A percentile compares a stretch with the other conserved stretches of the same genome.
These are phyloP conservation scores for Sycon ciliatum DNA, from an alignment of 37 sponge, comb jelly and placozoan genomes.

Conservation along the genomic window DNA sequence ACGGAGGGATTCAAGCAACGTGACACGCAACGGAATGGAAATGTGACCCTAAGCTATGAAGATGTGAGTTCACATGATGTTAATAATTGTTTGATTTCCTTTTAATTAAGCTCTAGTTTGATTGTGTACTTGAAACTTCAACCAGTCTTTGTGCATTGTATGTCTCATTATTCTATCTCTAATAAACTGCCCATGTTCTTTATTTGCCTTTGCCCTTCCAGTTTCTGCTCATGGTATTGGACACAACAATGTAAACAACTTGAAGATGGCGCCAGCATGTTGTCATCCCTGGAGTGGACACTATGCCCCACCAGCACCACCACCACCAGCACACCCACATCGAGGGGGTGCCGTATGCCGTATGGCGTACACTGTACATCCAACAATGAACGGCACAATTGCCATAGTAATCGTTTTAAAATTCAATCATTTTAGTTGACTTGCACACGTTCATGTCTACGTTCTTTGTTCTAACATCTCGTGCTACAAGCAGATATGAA, in stretches of 20 bases:
- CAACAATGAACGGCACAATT: too few species aligned
- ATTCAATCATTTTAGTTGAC: too few species aligned
- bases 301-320: too few species aligned
- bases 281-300: too few species aligned
- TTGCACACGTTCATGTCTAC: too few species aligned
- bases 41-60: constrained; percentile 64
- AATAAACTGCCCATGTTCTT: background rate
- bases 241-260: constrained; percentile 42
- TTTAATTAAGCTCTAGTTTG: background rate
- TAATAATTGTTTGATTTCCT: background rate
- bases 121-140: background rate
- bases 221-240: constrained; percentile 79
- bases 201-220: constrained; percentile 16
- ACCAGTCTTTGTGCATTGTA: background rate
- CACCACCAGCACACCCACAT: too few species aligned
- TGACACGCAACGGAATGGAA: constrained; percentile 59
- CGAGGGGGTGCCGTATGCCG: too few species aligned
- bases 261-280: too few species aligned
- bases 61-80: constrained; percentile 37
- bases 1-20: constrained; percentile 63
- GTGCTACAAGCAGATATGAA: too few species aligned
- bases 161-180: background rate
- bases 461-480: too few species aligned
- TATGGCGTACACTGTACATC: too few species aligned
- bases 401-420: too few species aligned